Evolutionary conservation across 64 coral and sea anemone species (phyloP), one percentile per base, ranked within the genome.

Genomic region (Montipora capricornis): DNA sequence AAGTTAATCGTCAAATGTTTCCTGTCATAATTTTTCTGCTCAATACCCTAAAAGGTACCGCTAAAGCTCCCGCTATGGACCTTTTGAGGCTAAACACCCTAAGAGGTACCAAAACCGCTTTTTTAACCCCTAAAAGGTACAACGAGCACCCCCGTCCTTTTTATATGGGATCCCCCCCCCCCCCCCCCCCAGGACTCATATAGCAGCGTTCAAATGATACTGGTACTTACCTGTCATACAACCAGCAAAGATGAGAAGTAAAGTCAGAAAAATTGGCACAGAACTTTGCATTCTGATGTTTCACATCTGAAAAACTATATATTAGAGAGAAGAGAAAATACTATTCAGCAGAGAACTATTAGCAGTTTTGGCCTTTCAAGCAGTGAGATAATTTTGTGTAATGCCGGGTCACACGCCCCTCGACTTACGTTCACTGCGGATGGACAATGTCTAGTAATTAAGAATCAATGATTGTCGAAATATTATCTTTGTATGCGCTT

Each of bases 261-360:
- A 22, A 50, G 82, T n/a, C 9, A 44, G 29, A 86, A 71, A 86
- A 50, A 86, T 46, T 71, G 68, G 19, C 19, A 46, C 46, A 70
- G 14, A 73, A 73, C n/a, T 73, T 71, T 86, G 82, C 82, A 86
- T 86, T 47, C 82, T 86, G 82, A 8, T 50, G 45, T 86, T 9
- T 86, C 82, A 86, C 82, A 86, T 86, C 62, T 86, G 82, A 20
- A 68, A 48, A 86, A 86, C 82, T 86, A 22, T 14, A 22, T n/a
- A 7, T 59, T 13, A 83, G 6, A 61, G 22, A 48, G 46, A 68
- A n/a, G 48, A 68, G 12, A 24, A 68, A 19, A 47, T 17, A 3
- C 44, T 37, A 86, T 9, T 49, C 11, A 47, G 6, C 45, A 78
- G 7, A 14, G 19, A 47, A 45, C 22, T 5, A 15, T 0, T 4